Evolutionary conservation across 2,797 vertebrate species (phyloP).

Genomic region (Typhlichthys subterraneus): DNA sequence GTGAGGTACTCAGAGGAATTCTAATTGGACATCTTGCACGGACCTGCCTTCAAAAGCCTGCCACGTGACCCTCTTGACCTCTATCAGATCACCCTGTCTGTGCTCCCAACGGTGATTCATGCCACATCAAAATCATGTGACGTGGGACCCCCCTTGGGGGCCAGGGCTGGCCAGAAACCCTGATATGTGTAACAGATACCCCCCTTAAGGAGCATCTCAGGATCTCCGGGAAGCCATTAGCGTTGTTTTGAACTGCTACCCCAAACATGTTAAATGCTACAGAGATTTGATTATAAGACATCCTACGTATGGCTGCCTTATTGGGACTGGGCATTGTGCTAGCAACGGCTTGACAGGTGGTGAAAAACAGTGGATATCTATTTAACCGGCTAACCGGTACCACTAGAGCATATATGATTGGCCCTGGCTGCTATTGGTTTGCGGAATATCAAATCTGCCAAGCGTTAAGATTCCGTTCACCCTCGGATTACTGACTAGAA

Average conservation of each 20-base stretch:
- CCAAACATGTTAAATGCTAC: slow-evolving; percentile 67
- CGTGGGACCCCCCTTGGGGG: slow-evolving; percentile 41
- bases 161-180: not conserved
- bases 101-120: slow-evolving; percentile 52
- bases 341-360: slow-evolving; percentile 35
- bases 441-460: slow-evolving; percentile 17
- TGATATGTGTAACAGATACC: slow-evolving; percentile 63
- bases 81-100: slow-evolving; percentile 39
- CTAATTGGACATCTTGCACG: slow-evolving; percentile 46
- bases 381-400: slow-evolving; percentile 20
- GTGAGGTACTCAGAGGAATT: slow-evolving; percentile 41
- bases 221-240: slow-evolving; percentile 63
- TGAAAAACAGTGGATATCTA: slow-evolving; percentile 32
- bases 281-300: slow-evolving; percentile 47
- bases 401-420: slow-evolving; percentile 7
- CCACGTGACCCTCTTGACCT: slow-evolving; percentile 56
- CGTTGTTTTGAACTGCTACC: slow-evolving; percentile 64
- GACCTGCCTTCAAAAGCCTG: slow-evolving; percentile 55
- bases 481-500: slow-evolving; percentile 8
- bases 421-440: slow-evolving; percentile 33
- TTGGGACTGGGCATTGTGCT: slow-evolving; percentile 42
- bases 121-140: slow-evolving; percentile 59
- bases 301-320: slow-evolving; percentile 31
- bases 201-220: slow-evolving; percentile 40
- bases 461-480: slow-evolving; percentile 39